Evolutionary conservation across 2,888 invertebrate species (phyloP).

Genomic region (Eutolmus rufibarbis): DNA sequence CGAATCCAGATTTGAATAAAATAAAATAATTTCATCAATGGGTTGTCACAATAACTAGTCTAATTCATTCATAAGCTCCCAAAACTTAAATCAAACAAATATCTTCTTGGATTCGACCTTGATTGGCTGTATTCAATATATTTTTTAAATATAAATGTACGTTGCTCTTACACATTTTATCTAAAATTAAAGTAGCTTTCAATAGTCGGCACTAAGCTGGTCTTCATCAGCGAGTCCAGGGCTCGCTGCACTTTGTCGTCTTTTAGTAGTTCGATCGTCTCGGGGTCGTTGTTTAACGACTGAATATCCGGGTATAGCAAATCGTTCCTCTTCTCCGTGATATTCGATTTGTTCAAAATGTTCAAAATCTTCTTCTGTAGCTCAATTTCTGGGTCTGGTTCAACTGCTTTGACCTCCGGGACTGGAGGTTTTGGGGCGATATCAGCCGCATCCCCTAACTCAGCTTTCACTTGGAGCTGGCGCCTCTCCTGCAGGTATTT

Average conservation of each 20-base stretch:
- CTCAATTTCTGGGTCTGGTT: slow-evolving; percentile 61
- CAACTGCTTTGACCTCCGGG: slow-evolving; percentile 43
- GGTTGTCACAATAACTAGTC: no score
- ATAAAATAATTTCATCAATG: no score
- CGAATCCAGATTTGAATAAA: no score
- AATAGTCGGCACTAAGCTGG: slow-evolving; percentile 54
- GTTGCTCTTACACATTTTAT: not conserved
- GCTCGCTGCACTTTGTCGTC: slow-evolving; percentile 83
- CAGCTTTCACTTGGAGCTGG: slow-evolving; percentile 76
- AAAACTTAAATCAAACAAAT: no score
- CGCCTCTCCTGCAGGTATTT: slow-evolving; percentile 76
- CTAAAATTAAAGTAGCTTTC: slow-evolving; percentile 54
- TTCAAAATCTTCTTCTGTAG: slow-evolving; percentile 61
- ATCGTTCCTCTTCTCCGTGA: slow-evolving; percentile 56
- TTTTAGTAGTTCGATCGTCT: slow-evolving; percentile 70
- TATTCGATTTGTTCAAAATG: slow-evolving; percentile 61
- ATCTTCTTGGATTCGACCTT: not conserved
- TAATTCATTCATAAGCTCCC: no score
- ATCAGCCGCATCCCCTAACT: slow-evolving; percentile 73
- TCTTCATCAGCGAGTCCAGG: slow-evolving; percentile 72
- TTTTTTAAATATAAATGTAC: not conserved
- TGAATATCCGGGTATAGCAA: slow-evolving; percentile 56
- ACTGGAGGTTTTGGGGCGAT: slow-evolving; percentile 47
- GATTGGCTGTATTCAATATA: not conserved
- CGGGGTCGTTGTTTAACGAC: slow-evolving; percentile 56